Percentiles rank a stretch among this genome's conserved stretches.
Conservation (phyloP, 2,888 invertebrate genomes). For the Cerastoderma edule region DNA sequence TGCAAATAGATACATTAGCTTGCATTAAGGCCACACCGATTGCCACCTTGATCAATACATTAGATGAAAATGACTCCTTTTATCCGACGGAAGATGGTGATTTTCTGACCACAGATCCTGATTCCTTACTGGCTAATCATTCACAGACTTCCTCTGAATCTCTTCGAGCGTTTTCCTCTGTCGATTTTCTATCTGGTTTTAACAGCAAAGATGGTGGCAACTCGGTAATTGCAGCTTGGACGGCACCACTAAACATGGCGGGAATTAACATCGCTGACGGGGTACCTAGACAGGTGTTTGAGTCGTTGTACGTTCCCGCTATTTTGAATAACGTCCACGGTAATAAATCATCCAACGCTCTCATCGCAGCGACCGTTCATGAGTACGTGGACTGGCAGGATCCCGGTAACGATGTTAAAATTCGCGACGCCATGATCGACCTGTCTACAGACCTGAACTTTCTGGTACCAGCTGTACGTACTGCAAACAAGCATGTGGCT, state of each 20-base stretch:
- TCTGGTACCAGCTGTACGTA: conserved; percentile 93
- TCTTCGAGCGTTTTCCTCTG: conserved; percentile 84
- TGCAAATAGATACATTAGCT: too few species aligned
- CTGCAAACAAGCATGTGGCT: conserved; percentile 25
- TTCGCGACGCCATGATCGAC: conserved; percentile 94
- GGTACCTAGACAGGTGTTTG: conserved; percentile 28
- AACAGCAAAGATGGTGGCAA: conserved; percentile 42
- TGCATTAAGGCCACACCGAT: too few species aligned
- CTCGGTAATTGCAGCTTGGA: not conserved
- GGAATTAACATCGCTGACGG: conserved; percentile 26
- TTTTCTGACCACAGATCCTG: conserved; percentile 93
- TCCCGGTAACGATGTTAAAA: conserved; percentile 87
- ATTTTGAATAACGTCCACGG: conserved; percentile 7
- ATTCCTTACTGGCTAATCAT: conserved; percentile 92
- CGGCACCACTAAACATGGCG: not conserved
- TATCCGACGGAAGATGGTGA: conserved; percentile 95
- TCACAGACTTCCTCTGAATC: conserved; percentile 92
- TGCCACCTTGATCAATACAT: too few species aligned
- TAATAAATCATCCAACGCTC: not conserved
- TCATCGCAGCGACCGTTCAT: conserved; percentile 36
- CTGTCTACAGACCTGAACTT: conserved; percentile 97
- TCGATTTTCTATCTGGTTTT: conserved; percentile 49
- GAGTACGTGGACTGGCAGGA: conserved; percentile 36
- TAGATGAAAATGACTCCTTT: too few species aligned
- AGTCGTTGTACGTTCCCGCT: conserved; percentile 20